Evolutionary conservation across 2,797 vertebrate genomes (phyloP).

Genomic region (Typhlichthys subterraneus): DNA sequence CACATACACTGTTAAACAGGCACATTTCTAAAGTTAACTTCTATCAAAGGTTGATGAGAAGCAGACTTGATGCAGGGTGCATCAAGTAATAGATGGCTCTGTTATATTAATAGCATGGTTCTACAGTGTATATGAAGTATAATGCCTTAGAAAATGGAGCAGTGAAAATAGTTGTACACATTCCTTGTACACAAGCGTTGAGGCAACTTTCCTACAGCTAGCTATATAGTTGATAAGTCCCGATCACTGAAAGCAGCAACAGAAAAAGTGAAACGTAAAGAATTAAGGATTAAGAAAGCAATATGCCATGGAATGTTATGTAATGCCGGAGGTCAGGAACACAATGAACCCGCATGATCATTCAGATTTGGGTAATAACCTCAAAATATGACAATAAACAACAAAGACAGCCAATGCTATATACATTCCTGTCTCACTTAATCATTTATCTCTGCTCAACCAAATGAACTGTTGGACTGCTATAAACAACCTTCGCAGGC

Average conservation of each 20-base stretch:
- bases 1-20: constrained; percentile 65
- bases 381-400: not conserved
- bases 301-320: constrained; percentile 58
- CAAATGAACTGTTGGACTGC: constrained; percentile 19
- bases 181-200: not conserved
- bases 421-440: not conserved
- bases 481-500: constrained; percentile 27
- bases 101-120: constrained; percentile 41
- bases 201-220: constrained; percentile 12
- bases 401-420: not conserved
- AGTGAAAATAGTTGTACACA: constrained; percentile 12
- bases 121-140: constrained; percentile 35
- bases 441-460: constrained; percentile 32
- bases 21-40: constrained; percentile 61
- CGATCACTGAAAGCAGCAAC: constrained; percentile 34
- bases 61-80: constrained; percentile 65
- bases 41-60: constrained; percentile 57
- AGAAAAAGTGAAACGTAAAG: constrained; percentile 38
- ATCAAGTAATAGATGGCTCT: constrained; percentile 62
- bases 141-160: constrained; percentile 41
- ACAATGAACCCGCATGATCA: not conserved
- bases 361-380: constrained; percentile 11
- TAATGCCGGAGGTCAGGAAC: constrained; percentile 36
- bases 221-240: constrained; percentile 2
- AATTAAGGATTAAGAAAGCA: constrained; percentile 34